Percentiles rank a stretch among this genome's conserved stretches.
Conservation (phyloP, 2,888 invertebrate genomes). For the Leptinotarsa juncta region DNA sequence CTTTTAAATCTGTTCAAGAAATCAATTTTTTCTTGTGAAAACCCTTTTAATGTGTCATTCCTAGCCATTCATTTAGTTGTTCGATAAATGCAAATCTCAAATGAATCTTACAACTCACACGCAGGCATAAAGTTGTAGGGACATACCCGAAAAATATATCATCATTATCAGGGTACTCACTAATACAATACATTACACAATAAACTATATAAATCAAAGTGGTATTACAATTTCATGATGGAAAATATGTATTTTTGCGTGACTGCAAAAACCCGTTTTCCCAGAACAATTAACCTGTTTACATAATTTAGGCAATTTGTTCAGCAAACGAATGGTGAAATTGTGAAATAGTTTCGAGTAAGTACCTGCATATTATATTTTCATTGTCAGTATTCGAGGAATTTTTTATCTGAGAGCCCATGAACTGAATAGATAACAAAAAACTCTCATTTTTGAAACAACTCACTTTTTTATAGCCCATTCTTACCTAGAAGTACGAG, state of each 20-base stretch:
- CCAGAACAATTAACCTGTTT: slow-evolving; percentile 3
- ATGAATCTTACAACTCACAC: no score
- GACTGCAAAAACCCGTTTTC: background rate
- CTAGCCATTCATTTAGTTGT: no score
- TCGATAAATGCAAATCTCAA: no score
- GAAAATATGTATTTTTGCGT: background rate
- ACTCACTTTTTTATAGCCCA: no score
- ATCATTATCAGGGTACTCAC: background rate
- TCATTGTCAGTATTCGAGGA: background rate
- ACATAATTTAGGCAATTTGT: slow-evolving; percentile 5
- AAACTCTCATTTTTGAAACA: no score
- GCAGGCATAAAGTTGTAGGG: no score
- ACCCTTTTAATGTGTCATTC: no score
- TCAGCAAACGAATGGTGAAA: slow-evolving; percentile 2
- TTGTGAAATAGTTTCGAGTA: slow-evolving; percentile 5
- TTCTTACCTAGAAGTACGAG: no score
- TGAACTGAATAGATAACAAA: slow-evolving; percentile 9
- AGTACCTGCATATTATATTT: slow-evolving; percentile 14
- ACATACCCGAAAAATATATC: no score
- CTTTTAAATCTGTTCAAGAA: no score
- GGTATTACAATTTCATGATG: background rate
- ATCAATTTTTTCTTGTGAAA: no score
- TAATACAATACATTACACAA: background rate
- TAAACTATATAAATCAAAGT: background rate
- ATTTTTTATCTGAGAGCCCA: background rate